Conservation (phyloP, 2,113 vertebrate species). For the Sialia sialis region DNA sequence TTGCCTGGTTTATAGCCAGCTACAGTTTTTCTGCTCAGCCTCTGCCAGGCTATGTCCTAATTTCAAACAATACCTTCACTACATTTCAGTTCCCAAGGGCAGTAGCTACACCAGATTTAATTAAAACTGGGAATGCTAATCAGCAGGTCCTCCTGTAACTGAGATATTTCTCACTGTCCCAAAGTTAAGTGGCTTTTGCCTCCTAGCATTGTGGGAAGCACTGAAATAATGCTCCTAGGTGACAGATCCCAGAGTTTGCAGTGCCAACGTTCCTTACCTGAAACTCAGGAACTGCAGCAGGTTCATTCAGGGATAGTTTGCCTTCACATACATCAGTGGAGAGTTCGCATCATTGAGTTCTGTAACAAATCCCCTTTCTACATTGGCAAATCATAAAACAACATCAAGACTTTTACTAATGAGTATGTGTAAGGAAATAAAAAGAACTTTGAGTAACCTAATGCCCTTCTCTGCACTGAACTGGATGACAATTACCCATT, state of each 20-base stretch:
- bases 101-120: constrained; percentile 7
- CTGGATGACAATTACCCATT: neutral
- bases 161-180: neutral
- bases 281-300: neutral
- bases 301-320: neutral
- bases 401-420: neutral
- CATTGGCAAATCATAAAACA: neutral
- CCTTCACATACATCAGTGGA: neutral
- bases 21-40: neutral
- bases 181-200: neutral
- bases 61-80: constrained; percentile 15
- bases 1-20: neutral
- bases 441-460: neutral
- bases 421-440: neutral
- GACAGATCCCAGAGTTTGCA: neutral
- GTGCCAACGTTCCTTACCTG: neutral
- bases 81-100: neutral
- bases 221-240: neutral
- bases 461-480: neutral
- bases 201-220: neutral
- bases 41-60: constrained; percentile 1
- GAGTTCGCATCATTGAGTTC: neutral
- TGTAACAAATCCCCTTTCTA: neutral
- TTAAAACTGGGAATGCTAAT: constrained; percentile 50
- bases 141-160: neutral